Evolutionary conservation across 2,797 vertebrate genomes (phyloP), one percentile per base, ranked within the genome.

Genomic region (Hylomyscus alleni): DNA sequence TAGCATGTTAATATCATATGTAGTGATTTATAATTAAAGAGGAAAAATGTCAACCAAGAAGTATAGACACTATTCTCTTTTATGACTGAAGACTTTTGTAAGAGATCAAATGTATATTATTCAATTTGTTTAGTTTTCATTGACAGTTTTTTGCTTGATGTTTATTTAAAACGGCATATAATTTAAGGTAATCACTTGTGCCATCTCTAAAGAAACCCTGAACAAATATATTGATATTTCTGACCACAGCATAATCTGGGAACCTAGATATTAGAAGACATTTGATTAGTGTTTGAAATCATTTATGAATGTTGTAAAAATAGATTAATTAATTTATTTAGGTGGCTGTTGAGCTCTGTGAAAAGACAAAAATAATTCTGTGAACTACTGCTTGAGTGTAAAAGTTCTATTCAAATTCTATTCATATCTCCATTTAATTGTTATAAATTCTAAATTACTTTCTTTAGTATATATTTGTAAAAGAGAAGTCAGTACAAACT

Each of bases 1-100:
- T 95, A 97, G 95, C 96, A 91, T 95, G 83, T 72, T 95, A 91
- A 91, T 86, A 97, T 96, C 96, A 67, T 93, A 96, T 94, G 56
- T 52, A 78, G 6, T 44, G 88, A 89, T 78, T 95, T 12, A 69
- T 75, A 13, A 4, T 37, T 81, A 69, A 47, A 56, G 31, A 77
- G 40, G 24, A 80, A 90, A 89, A 92, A 47, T 3, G 22, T 88
- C 37, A 92, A 26, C 73, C 29, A 91, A 73, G 54, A 80, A 40
- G 47, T 44, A 80, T 86, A 17, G 52, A 54, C 4, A 78, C 15
- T 20, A 1, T 19, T 54, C 11, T 40, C 67, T 26, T 98, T 95
- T 97, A 86, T 85, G 94, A 65, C 95, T 96, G 94, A 97, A 95
- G 85, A 56, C 92, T 93, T 52, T 7, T 95, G 86, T 92, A 91